phyloP scores from a whole-genome alignment of 1,140 invertebrate genomes.

The Drosophila lini region DNA sequence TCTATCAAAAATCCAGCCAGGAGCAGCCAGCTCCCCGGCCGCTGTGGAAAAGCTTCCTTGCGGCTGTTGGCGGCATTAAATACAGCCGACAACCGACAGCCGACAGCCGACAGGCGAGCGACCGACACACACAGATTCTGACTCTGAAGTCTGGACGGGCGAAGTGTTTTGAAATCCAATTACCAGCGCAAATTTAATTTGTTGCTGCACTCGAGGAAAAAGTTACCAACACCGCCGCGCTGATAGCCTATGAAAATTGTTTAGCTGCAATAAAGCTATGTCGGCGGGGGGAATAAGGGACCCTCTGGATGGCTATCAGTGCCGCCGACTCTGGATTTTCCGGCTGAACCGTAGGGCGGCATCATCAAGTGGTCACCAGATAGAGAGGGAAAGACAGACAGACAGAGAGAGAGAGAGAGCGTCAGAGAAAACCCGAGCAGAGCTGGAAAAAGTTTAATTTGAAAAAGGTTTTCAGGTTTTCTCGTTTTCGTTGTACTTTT shows the following conservation, averaged over 20 bases:
- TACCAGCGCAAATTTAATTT: slow-evolving; percentile 83
- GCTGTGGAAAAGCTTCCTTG: slow-evolving; percentile 69
- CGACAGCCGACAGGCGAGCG: slow-evolving; percentile 9
- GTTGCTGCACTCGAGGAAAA: slow-evolving; percentile 81
- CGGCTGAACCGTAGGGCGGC: slow-evolving; percentile 49
- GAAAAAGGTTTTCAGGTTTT: slow-evolving; percentile 72
- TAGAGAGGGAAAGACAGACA: slow-evolving; percentile 22
- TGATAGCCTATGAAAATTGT: slow-evolving; percentile 81
- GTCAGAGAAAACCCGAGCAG: slow-evolving; percentile 12
- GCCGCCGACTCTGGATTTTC: slow-evolving; percentile 44
- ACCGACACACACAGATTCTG: slow-evolving; percentile 34
- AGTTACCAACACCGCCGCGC: slow-evolving; percentile 69
- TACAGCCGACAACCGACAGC: slow-evolving; percentile 53
- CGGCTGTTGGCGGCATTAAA: slow-evolving; percentile 78
- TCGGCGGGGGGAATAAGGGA: slow-evolving; percentile 1
- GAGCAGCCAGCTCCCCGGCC: slow-evolving; percentile 35
- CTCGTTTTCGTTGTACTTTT: slow-evolving; percentile 45
- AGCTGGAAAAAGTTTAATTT: slow-evolving; percentile 74
- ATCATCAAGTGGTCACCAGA: slow-evolving; percentile 80
- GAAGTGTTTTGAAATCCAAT: slow-evolving; percentile 83
- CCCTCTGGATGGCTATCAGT: slow-evolving; percentile 33
- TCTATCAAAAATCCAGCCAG: slow-evolving; percentile 56
- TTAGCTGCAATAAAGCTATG: slow-evolving; percentile 76
- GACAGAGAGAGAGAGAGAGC: slow-evolving; percentile 10
- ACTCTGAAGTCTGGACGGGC: slow-evolving; percentile 47